These are phyloP conservation scores for Cydia splendana DNA, from an alignment of 1,140 invertebrate genomes.

Conservation along the genomic window DNA sequence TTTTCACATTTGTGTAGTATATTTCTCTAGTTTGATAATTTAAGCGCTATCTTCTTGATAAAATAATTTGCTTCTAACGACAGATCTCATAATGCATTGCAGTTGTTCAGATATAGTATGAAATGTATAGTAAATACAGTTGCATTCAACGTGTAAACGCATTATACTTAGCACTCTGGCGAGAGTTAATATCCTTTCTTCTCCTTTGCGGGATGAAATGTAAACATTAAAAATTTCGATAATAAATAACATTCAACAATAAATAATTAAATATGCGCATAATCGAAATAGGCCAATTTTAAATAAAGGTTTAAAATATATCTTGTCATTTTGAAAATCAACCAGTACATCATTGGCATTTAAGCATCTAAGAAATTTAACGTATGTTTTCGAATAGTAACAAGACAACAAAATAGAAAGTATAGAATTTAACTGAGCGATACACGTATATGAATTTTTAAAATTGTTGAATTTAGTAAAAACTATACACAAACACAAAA, in stretches of 20 bases:
- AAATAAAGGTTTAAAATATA: not conserved
- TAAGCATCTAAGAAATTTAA: not conserved
- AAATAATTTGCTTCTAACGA: not conserved
- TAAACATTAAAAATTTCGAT: not conserved
- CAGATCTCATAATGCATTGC: not conserved
- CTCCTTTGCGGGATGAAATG: not conserved
- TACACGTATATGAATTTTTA: not conserved
- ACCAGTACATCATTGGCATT: not conserved
- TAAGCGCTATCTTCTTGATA: not conserved
- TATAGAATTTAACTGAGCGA: not conserved
- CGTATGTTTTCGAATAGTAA: not conserved
- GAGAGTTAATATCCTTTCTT: not conserved
- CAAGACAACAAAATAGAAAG: not conserved
- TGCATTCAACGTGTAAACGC: not conserved
- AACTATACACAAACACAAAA: not conserved
- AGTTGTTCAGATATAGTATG: not conserved
- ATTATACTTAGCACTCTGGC: not conserved
- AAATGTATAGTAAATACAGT: not conserved
- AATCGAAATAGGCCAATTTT: not conserved
- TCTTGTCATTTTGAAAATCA: conserved; percentile 2
- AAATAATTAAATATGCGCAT: not conserved
- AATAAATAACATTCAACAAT: not conserved
- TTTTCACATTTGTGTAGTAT: not conserved
- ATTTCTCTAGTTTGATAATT: not conserved
- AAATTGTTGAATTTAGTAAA: not conserved